Evolutionary conservation across 2,888 invertebrate species (phyloP).

Genomic region (Xestia xanthographa): DNA sequence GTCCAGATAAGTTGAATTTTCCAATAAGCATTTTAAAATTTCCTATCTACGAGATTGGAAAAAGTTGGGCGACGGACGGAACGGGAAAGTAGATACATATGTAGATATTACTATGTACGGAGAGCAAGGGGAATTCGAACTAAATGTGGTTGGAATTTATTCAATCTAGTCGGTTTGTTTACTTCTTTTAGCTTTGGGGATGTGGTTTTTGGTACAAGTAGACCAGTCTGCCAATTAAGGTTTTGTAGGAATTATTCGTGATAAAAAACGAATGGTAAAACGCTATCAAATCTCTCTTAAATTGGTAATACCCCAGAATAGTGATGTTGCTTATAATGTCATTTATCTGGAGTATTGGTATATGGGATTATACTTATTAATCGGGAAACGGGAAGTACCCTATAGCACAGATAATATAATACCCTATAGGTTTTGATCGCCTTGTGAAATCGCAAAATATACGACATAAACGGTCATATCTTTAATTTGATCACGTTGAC

Average conservation of each 20-base stretch:
- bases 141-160: conserved; percentile 58
- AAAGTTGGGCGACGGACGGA: conserved; percentile 60
- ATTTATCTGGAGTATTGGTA: no score
- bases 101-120: conserved; percentile 12
- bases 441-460: no score
- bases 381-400: no score
- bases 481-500: no score
- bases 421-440: no score
- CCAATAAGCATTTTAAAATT: conserved; percentile 68
- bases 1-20: conserved; percentile 58
- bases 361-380: no score
- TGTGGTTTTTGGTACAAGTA: conserved; percentile 10
- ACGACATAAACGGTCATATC: no score
- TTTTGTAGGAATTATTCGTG: background rate
- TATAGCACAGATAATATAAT: no score
- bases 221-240: background rate
- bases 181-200: conserved; percentile 8
- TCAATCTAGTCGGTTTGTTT: conserved; percentile 44
- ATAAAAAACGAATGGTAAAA: background rate
- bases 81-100: conserved; percentile 38
- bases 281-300: no score
- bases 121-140: conserved; percentile 41
- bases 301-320: no score
- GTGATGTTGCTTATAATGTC: no score
- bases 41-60: conserved; percentile 66